Evolutionary conservation across 2,888 invertebrate genomes (phyloP).

Genomic region (Lucinisca nassula): DNA sequence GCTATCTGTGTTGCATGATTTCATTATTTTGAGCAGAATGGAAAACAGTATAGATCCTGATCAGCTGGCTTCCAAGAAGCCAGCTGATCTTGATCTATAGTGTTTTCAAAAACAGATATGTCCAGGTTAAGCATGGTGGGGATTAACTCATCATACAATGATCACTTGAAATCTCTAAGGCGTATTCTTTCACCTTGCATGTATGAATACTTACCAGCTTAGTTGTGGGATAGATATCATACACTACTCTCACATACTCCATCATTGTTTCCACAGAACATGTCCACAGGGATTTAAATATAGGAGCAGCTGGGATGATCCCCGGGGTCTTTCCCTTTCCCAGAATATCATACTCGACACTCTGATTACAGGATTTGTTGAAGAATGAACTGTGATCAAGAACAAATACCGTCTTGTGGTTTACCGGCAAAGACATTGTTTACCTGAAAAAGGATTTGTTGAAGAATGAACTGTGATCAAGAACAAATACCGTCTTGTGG

Average conservation of each 20-base stretch:
- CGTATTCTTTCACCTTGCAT: too few species aligned
- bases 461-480: conserved; percentile 98
- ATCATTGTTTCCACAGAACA: conserved; percentile 98
- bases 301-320: conserved; percentile 93
- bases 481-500: conserved; percentile 98
- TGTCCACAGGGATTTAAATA: conserved; percentile 98
- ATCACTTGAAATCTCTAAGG: too few species aligned
- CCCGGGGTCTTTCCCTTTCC: conserved; percentile 89
- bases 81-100: too few species aligned
- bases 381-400: conserved; percentile 98
- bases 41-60: too few species aligned
- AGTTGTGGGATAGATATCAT: conserved; percentile 97
- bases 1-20: too few species aligned
- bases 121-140: too few species aligned
- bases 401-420: conserved; percentile 98
- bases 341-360: conserved; percentile 94
- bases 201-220: conserved; percentile 79
- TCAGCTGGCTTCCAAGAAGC: too few species aligned
- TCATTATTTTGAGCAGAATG: too few species aligned
- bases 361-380: conserved; percentile 94
- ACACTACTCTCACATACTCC: conserved; percentile 98
- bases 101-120: too few species aligned
- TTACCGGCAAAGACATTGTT: conserved; percentile 31
- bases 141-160: too few species aligned
- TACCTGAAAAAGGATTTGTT: conserved; percentile 91